Evolutionary conservation across 2,888 invertebrate species (phyloP).

Genomic region (Drosophila kuntzei): DNA sequence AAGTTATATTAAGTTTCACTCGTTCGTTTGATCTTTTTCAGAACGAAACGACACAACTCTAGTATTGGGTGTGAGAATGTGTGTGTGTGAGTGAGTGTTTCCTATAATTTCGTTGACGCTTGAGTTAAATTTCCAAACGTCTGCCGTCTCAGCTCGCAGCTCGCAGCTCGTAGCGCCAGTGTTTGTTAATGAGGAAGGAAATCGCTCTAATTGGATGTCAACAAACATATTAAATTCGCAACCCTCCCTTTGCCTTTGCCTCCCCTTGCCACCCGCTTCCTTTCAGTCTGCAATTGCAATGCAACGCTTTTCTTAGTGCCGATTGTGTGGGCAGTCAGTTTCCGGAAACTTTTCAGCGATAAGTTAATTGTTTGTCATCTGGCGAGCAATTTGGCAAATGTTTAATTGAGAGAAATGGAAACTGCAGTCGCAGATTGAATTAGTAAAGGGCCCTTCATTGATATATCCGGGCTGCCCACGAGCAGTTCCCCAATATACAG

Average conservation of each 20-base stretch:
- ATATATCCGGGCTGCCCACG: conserved; percentile 73
- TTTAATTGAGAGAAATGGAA: conserved; percentile 75
- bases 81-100: conserved; percentile 18
- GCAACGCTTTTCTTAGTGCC: conserved; percentile 44
- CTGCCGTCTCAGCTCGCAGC: conserved; percentile 33
- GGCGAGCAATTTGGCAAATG: conserved; percentile 43
- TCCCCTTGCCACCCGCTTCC: conserved; percentile 1
- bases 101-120: conserved; percentile 73
- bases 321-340: conserved; percentile 75
- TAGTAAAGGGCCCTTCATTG: conserved; percentile 69
- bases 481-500: neutral
- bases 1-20: too few relatives aligned
- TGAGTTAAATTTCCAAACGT: conserved; percentile 73
- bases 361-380: conserved; percentile 75
- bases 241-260: neutral
- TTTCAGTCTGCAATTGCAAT: conserved; percentile 17
- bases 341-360: conserved; percentile 77
- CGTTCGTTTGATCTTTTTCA: too few relatives aligned
- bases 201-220: conserved; percentile 81
- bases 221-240: conserved; percentile 74
- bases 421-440: conserved; percentile 68
- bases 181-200: conserved; percentile 80
- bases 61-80: neutral
- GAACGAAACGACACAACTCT: too few relatives aligned
- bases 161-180: conserved; percentile 39